Percentiles rank a stretch among this genome's conserved stretches.
Conservation (phyloP, 1,140 invertebrate species). For the Drosophila punjabiensis region DNA sequence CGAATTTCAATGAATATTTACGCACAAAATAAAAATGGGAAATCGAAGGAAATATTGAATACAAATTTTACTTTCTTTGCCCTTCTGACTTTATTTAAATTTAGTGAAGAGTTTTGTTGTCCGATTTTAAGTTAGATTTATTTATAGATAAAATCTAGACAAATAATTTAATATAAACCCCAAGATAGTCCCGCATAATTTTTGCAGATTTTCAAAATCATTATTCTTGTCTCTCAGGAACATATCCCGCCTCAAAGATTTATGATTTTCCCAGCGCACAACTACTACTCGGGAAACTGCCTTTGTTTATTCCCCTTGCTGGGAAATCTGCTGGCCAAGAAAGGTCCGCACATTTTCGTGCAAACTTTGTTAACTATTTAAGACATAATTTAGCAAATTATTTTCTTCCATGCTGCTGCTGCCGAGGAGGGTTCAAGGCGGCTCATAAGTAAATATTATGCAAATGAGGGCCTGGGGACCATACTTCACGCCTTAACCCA, state of each 20-base stretch:
- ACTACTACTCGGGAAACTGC: neutral
- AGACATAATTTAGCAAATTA: slow-evolving; percentile 84
- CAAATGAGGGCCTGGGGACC: slow-evolving; percentile 67
- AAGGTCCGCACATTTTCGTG: slow-evolving; percentile 64
- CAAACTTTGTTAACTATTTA: slow-evolving; percentile 83
- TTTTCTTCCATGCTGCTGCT: slow-evolving; percentile 67
- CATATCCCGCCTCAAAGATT: slow-evolving; percentile 22
- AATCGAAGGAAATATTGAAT: neutral
- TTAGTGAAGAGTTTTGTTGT: neutral
- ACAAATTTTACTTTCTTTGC: neutral
- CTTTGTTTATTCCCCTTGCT: slow-evolving; percentile 40
- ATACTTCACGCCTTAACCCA: neutral
- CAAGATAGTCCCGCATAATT: neutral
- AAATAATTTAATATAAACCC: neutral
- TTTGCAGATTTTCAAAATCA: slow-evolving; percentile 12
- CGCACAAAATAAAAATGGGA: neutral
- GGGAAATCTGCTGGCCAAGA: slow-evolving; percentile 41
- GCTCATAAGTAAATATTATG: slow-evolving; percentile 79
- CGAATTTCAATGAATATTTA: slow-evolving; percentile 5
- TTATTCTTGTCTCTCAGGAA: slow-evolving; percentile 19
- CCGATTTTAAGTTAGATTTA: too few relatives aligned
- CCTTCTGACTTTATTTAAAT: neutral
- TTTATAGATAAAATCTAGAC: neutral
- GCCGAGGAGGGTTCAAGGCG: slow-evolving; percentile 10
- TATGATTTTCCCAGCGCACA: slow-evolving; percentile 9